Evolutionary conservation across 2,797 vertebrate genomes (phyloP), one percentile per base, ranked within the genome.

Genomic region (Antennarius maculatus): DNA sequence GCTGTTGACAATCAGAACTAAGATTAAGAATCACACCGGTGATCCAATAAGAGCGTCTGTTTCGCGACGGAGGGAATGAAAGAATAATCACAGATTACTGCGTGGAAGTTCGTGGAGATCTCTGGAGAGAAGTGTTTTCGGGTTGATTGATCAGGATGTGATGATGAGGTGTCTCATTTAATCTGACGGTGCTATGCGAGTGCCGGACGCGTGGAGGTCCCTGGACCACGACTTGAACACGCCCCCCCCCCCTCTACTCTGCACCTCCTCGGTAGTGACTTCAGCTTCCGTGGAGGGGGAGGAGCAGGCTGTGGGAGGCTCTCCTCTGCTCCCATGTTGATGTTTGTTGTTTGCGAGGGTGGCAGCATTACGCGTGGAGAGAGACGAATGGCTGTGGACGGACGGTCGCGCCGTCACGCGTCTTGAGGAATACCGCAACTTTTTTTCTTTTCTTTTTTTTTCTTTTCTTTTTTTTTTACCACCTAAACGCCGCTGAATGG

Each of bases 331-430:
- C 77, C 75, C 69, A 64, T 86, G 87, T 83, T 82, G 79, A 80
- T 86, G 82, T 86, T 84, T 81, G 82, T 82, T 88, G 83, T 85
- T 84, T 76, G 84, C 59, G 71, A 81, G 84, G 83, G 77, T 71
- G 82, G 85, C 83, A 78, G 74, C 74, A 7, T 55, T 10, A 76
- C 49, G 43, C 53, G 81, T 17, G 76, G 41, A 23, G 52, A 34
- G 37, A 69, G 75, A 37, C 18, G 66, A 63, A 55, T 1, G 23
- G 23, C 71, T 4, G 51, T 69, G 71, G 76, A 37, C 69, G 65
- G 72, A 73, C 73, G 53, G 82, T 71, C 73, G 82, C 76, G 69
- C 7, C 67, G 63, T 66, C 74, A 60, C 45, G 71, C 69, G 54
- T 68, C 57, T 43, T 8, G 52, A 52, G 45, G 54, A 76, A 78